Evolutionary conservation across 2,888 invertebrate genomes (phyloP).

Genomic region (Cactoblastis cactorum): DNA sequence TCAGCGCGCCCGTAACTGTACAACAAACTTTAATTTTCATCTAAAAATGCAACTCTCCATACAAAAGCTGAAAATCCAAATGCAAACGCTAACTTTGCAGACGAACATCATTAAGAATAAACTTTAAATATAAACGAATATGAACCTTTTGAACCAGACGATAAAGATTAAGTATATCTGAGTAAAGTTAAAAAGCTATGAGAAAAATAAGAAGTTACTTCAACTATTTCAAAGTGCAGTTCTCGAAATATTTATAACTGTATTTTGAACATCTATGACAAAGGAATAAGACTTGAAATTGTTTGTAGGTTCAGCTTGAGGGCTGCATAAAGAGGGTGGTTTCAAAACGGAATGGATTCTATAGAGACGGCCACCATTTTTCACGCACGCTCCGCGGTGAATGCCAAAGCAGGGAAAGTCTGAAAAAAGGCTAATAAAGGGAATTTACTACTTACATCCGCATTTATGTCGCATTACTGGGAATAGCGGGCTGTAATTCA

Average conservation of each 20-base stretch:
- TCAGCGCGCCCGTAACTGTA: constrained; percentile 37
- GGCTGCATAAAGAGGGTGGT: constrained; percentile 27
- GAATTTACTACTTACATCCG: constrained; percentile 13
- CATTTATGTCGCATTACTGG: constrained; percentile 14
- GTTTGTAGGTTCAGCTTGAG: constrained; percentile 2
- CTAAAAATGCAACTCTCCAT: constrained; percentile 18
- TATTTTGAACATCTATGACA: constrained; percentile 11
- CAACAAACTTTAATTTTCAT: constrained; percentile 40
- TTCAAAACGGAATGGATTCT: constrained; percentile 40
- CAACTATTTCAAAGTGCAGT: constrained; percentile 3
- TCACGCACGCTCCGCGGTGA: constrained; percentile 53
- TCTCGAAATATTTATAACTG: constrained; percentile 2
- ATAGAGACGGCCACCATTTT: constrained; percentile 51
- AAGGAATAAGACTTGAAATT: constrained; percentile 22
- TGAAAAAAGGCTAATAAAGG: constrained; percentile 14
- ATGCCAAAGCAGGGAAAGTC: constrained; percentile 42
- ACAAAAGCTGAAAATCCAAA: constrained; percentile 24
- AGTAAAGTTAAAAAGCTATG: constrained; percentile 20
- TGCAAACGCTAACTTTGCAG: constrained; percentile 40
- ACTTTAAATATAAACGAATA: constrained; percentile 29
- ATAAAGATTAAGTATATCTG: constrained; percentile 29
- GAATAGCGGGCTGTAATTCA: constrained; percentile 6
- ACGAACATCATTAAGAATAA: constrained; percentile 42
- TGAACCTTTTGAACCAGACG: constrained; percentile 24
- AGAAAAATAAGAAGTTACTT: constrained; percentile 21